Percentiles rank a stretch among this genome's conserved stretches.
Evolutionary conservation across 1,140 invertebrate genomes (phyloP).

Genomic region (Acyrthosiphon pisum): DNA sequence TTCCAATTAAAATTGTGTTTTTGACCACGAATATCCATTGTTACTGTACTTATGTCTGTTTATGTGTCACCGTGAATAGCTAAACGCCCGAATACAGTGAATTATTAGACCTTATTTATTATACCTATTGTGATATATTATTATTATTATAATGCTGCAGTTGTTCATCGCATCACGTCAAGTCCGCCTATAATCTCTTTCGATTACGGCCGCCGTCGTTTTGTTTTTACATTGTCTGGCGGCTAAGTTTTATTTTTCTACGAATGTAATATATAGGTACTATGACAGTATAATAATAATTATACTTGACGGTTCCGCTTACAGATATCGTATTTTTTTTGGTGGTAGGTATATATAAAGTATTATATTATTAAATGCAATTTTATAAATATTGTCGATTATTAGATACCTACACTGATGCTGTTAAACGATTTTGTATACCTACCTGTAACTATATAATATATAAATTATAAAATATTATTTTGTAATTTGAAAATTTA

Average conservation of each 20-base stretch:
- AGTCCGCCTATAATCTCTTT: background rate
- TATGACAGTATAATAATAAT: background rate
- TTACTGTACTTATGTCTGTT: background rate
- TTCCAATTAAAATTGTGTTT: background rate
- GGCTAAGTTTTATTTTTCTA: background rate
- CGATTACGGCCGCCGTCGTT: background rate
- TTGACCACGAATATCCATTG: background rate
- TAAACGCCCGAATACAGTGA: background rate
- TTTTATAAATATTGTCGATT: too few species aligned
- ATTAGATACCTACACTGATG: too few species aligned
- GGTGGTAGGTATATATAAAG: too few species aligned
- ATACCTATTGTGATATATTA: background rate
- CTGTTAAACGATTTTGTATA: too few species aligned
- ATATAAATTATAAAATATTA: too few species aligned
- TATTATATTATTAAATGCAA: too few species aligned
- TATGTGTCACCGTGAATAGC: background rate
- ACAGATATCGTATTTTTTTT: background rate
- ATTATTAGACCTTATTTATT: background rate
- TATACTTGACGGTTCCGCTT: background rate
- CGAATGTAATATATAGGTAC: background rate
- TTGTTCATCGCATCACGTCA: background rate
- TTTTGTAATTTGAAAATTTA: too few species aligned
- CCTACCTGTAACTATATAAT: too few species aligned
- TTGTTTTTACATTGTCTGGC: slow-evolving; percentile 8
- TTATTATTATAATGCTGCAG: background rate